These are phyloP conservation scores for Aldabrachelys gigantea DNA, from an alignment of 2,113 vertebrate species.

Conservation along the genomic window DNA sequence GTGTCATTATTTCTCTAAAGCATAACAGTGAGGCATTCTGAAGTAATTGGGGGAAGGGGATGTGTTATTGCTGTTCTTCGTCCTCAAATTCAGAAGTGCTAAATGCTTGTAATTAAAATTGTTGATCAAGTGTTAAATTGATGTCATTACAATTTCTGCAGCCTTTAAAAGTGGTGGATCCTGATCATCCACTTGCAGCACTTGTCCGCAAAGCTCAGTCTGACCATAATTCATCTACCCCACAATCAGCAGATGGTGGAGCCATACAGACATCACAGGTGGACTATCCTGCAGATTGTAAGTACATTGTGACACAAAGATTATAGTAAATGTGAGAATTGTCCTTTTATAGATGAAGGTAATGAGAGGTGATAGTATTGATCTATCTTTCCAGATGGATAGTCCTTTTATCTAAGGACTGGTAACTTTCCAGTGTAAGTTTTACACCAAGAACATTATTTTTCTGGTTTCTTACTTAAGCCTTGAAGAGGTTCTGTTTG, in stretches of 20 bases:
- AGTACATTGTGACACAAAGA: slow-evolving; percentile 73
- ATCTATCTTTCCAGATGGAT: not conserved
- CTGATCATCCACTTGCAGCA: slow-evolving; percentile 93
- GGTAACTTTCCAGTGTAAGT: not conserved
- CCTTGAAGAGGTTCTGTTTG: not conserved
- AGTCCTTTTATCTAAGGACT: not conserved
- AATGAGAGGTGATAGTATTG: not conserved
- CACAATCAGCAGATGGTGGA: slow-evolving; percentile 74
- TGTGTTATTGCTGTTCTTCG: not conserved
- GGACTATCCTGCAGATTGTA: slow-evolving; percentile 91
- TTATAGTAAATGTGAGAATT: not conserved
- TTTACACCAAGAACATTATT: not conserved
- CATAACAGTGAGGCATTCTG: not conserved
- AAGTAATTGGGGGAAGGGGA: not conserved
- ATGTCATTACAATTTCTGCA: slow-evolving; percentile 60
- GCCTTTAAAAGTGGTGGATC: slow-evolving; percentile 96
- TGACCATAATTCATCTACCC: slow-evolving; percentile 82
- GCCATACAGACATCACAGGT: slow-evolving; percentile 73
- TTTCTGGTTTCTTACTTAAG: not conserved
- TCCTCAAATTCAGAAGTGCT: not conserved
- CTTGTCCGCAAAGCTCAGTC: slow-evolving; percentile 90
- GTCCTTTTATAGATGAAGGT: not conserved
- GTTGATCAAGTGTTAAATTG: not conserved
- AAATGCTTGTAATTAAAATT: not conserved
- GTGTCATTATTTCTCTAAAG: fast-evolving